phyloP scores from a whole-genome alignment of 2,797 vertebrate genomes.

The Aselliscus stoliczkanus region DNA sequence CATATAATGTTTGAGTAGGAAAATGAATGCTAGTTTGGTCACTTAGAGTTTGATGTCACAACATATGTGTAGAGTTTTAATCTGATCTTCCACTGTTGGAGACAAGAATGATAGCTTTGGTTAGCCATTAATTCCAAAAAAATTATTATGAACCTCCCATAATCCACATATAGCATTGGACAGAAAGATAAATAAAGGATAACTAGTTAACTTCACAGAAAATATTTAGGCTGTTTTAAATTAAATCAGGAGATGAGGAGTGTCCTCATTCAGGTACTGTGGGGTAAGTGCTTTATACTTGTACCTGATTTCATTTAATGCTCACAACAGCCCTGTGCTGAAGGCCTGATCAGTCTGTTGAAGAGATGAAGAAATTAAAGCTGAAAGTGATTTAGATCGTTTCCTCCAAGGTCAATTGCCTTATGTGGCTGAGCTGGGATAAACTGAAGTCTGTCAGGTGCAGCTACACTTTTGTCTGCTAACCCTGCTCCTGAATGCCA shows the following conservation, averaged over 20 bases:
- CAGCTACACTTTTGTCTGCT: background rate
- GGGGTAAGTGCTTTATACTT: background rate
- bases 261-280: background rate
- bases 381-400: background rate
- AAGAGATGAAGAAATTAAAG: background rate
- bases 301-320: background rate
- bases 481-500: background rate
- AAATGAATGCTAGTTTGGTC: background rate
- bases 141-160: background rate
- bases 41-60: background rate
- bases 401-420: background rate
- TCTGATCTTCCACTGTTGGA: background rate
- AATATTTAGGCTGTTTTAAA: background rate
- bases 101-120: background rate
- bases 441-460: background rate
- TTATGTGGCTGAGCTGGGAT: background rate
- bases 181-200: background rate
- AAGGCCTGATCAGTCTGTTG: background rate
- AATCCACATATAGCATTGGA: background rate
- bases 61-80: background rate
- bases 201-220: background rate
- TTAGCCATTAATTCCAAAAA: conserved; percentile 8
- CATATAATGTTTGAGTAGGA: background rate
- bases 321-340: background rate
- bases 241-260: background rate